A percentile compares a stretch with the other conserved stretches of the same genome.
Evolutionary conservation across 2,888 invertebrate species (phyloP).

Genomic region (Cheilosia impressa): DNA sequence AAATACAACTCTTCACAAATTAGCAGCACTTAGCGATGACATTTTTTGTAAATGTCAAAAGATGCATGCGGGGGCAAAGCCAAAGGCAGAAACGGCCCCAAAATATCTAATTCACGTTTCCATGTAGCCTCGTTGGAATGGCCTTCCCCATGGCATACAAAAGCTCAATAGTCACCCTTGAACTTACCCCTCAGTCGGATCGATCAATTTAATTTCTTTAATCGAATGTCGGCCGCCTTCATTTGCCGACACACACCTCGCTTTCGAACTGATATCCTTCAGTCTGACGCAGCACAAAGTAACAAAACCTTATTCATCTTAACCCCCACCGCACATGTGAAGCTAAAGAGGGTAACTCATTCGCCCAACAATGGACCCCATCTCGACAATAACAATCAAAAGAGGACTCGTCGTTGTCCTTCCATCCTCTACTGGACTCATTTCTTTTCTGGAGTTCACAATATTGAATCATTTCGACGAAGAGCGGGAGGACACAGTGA

Average conservation of each 20-base stretch:
- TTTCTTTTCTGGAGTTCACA: conserved; percentile 28
- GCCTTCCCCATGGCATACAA: not conserved
- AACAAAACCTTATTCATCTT: conserved; percentile 59
- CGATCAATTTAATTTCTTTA: conserved; percentile 54
- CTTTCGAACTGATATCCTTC: conserved; percentile 40
- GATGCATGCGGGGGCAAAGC: not conserved
- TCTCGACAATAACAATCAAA: conserved; percentile 59
- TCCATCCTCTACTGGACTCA: conserved; percentile 1
- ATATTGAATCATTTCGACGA: conserved; percentile 48
- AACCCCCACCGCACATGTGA: conserved; percentile 38
- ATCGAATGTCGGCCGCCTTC: conserved; percentile 14
- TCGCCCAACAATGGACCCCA: conserved; percentile 64
- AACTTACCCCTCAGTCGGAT: conserved; percentile 16
- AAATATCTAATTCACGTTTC: not conserved
- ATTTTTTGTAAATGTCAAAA: not conserved
- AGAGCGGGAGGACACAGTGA: conserved; percentile 37
- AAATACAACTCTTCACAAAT: too few species aligned
- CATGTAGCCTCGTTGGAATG: not conserved
- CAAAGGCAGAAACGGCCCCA: not conserved
- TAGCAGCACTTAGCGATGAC: too few species aligned
- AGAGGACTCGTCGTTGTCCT: conserved; percentile 33
- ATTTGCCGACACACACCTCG: conserved; percentile 48
- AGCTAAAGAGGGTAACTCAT: conserved; percentile 66
- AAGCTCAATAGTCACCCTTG: conserved; percentile 47
- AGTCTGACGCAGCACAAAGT: conserved; percentile 42